Evolutionary conservation across 2,113 vertebrate species (phyloP).

Genomic region (Callospermophilus lateralis): DNA sequence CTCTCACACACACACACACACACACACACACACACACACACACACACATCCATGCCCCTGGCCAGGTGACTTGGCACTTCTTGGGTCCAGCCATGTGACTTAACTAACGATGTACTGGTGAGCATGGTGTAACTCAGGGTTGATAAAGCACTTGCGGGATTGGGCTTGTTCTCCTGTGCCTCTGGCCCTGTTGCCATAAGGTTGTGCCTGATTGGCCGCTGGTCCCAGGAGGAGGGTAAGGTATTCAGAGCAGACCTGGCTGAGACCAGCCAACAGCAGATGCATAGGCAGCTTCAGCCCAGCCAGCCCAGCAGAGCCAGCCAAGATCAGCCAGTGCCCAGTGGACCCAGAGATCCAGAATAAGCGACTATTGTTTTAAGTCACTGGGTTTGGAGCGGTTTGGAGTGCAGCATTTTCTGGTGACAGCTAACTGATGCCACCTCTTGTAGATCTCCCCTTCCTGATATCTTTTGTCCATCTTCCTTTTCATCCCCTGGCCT

Average conservation of each 20-base stretch:
- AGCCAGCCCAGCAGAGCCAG: not conserved
- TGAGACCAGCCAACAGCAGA: not conserved
- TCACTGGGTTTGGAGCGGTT: not conserved
- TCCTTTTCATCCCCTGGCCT: not conserved
- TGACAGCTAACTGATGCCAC: not conserved
- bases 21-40: too few relatives aligned
- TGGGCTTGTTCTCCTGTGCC: not conserved
- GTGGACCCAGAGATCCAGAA: not conserved
- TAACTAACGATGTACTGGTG: not conserved
- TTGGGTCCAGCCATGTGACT: not conserved
- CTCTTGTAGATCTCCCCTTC: not conserved
- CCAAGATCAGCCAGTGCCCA: not conserved
- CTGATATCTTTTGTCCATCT: not conserved
- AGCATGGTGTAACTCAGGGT: not conserved
- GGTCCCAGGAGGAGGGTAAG: not conserved
- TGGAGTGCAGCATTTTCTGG: not conserved
- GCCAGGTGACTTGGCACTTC: not conserved
- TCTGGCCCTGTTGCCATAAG: not conserved
- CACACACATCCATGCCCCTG: not conserved
- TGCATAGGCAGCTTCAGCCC: rapidly evolving
- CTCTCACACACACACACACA: not conserved
- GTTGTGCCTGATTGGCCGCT: not conserved
- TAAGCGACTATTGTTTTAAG: not conserved
- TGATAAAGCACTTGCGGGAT: not conserved
- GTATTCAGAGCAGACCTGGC: too few relatives aligned